phyloP scores from a whole-genome alignment of 2,888 invertebrate genomes.

The Hypselothyrea guttata region DNA sequence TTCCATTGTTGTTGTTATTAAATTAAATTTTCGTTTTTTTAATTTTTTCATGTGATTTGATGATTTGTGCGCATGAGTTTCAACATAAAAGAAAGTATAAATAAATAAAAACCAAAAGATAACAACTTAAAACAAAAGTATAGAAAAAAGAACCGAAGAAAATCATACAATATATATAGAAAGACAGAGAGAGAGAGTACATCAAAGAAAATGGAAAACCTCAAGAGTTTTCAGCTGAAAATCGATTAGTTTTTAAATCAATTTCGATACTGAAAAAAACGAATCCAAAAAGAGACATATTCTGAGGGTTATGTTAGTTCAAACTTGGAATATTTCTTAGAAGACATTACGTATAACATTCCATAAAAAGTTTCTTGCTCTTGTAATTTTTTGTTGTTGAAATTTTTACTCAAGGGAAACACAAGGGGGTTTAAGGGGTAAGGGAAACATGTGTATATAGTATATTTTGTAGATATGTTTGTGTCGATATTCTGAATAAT shows the following conservation, averaged over 20 bases:
- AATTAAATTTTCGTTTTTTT: slow-evolving; percentile 26
- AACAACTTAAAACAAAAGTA: slow-evolving; percentile 28
- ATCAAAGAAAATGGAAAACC: slow-evolving; percentile 41
- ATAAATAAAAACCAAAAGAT: slow-evolving; percentile 35
- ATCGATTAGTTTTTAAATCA: slow-evolving; percentile 82
- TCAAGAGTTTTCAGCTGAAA: slow-evolving; percentile 75
- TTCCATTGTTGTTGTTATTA: slow-evolving; percentile 66
- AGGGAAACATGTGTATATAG: slow-evolving; percentile 10
- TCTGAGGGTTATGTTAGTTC: slow-evolving; percentile 30
- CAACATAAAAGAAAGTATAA: slow-evolving; percentile 36
- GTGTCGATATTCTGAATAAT: slow-evolving; percentile 25
- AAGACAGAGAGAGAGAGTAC: slow-evolving; percentile 20
- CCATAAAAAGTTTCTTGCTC: slow-evolving; percentile 22
- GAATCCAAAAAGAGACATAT: slow-evolving; percentile 13
- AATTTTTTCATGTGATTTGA: slow-evolving; percentile 44
- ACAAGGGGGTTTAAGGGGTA: slow-evolving; percentile 1
- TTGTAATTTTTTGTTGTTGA: slow-evolving; percentile 31
- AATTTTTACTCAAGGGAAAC: slow-evolving; percentile 29
- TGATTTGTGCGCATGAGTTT: slow-evolving; percentile 79
- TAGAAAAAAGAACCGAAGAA: slow-evolving; percentile 35
- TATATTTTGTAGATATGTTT: slow-evolving; percentile 24
- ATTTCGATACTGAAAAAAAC: slow-evolving; percentile 46
- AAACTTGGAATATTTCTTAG: slow-evolving; percentile 24
- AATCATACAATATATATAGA: slow-evolving; percentile 18
- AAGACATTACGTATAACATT: slow-evolving; percentile 37